Conservation (phyloP, 2,797 vertebrate species). For the Trachops cirrhosus region DNA sequence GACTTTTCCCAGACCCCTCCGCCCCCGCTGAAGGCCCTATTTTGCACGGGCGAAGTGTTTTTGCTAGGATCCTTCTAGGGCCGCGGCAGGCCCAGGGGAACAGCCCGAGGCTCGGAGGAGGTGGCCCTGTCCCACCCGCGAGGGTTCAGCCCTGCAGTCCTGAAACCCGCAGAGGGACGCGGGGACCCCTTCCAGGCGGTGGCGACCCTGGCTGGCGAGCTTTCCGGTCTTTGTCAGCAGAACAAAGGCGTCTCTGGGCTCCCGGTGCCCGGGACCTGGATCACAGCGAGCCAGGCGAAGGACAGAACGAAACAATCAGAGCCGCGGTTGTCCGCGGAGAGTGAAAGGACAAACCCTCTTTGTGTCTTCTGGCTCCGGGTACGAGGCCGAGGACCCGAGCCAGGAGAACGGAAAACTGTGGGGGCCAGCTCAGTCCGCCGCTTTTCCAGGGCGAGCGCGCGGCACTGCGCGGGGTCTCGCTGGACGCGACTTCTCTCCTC, state of each 20-base stretch:
- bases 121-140: not conserved
- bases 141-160: not conserved
- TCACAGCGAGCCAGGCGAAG: not conserved
- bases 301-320: not conserved
- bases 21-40: accelerated
- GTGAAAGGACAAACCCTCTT: not conserved
- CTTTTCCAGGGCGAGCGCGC: accelerated
- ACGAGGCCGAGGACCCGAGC: not conserved
- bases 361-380: not conserved
- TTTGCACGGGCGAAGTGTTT: not conserved
- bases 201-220: accelerated
- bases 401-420: not conserved
- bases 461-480: accelerated
- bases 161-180: accelerated
- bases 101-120: not conserved
- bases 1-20: not conserved
- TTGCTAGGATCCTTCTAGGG: not conserved
- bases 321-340: not conserved
- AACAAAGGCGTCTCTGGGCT: not conserved
- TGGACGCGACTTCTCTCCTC: not conserved
- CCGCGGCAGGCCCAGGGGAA: not conserved
- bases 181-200: not conserved
- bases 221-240: not conserved
- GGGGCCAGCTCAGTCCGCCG: accelerated
- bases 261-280: not conserved